phyloP scores from a whole-genome alignment of 2,888 invertebrate species.

The Amiota mariae region DNA sequence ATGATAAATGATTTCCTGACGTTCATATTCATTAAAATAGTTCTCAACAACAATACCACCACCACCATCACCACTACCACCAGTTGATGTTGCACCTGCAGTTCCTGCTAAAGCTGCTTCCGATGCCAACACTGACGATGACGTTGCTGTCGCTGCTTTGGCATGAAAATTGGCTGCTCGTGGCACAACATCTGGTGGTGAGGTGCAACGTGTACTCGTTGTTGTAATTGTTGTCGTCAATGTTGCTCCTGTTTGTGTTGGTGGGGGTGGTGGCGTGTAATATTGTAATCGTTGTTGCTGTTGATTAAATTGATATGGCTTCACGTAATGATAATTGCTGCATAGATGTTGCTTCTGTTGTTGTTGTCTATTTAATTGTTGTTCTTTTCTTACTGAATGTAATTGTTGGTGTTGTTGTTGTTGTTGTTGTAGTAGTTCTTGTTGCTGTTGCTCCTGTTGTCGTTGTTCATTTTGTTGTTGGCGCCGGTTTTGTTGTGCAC shows the following conservation, averaged over 20 bases:
- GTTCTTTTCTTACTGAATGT: constrained; percentile 33
- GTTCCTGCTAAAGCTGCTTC: constrained; percentile 32
- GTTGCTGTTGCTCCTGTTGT: constrained; percentile 35
- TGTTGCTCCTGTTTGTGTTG: constrained; percentile 48
- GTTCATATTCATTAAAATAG: constrained; percentile 72
- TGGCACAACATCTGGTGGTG: constrained; percentile 71
- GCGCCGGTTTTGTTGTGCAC: constrained; percentile 31
- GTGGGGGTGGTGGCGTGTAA: constrained; percentile 53
- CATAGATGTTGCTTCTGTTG: constrained; percentile 47
- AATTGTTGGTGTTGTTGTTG: constrained; percentile 49
- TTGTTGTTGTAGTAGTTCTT: constrained; percentile 44
- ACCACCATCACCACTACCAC: background rate
- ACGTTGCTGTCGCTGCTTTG: constrained; percentile 24
- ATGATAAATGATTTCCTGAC: constrained; percentile 72
- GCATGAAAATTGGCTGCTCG: constrained; percentile 65
- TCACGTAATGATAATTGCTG: constrained; percentile 7
- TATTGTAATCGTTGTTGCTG: constrained; percentile 56
- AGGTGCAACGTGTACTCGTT: constrained; percentile 64
- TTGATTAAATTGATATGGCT: constrained; percentile 37
- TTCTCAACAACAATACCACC: constrained; percentile 71
- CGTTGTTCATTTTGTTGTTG: constrained; percentile 36
- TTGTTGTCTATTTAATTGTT: constrained; percentile 48
- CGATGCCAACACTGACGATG: constrained; percentile 33
- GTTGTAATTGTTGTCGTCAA: constrained; percentile 39
- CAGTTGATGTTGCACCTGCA: constrained; percentile 38